A percentile compares a stretch with the other conserved stretches of the same genome.
phyloP scores from a whole-genome alignment of 1,140 invertebrate genomes.

The Drosophila cardini region DNA sequence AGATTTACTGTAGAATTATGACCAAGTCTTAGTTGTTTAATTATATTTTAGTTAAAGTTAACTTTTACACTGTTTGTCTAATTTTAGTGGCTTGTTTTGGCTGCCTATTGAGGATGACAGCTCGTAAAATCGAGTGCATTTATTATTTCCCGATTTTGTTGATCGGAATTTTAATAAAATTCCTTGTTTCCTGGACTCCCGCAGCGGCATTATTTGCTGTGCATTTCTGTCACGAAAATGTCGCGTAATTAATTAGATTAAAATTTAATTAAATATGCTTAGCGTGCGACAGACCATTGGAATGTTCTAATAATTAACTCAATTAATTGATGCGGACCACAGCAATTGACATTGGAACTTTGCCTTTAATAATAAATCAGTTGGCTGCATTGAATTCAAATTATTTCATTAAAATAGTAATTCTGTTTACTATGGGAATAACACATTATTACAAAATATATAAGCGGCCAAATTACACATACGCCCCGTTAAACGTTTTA shows the following conservation, averaged over 20 bases:
- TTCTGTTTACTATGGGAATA: not conserved
- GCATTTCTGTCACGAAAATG: conserved; percentile 16
- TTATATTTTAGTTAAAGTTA: not conserved
- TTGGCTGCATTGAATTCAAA: not conserved
- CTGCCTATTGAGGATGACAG: conserved; percentile 17
- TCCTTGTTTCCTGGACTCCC: not conserved
- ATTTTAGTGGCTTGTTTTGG: conserved; percentile 5
- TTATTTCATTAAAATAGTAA: too few relatives aligned
- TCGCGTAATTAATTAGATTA: conserved; percentile 47
- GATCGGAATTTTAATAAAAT: conserved; percentile 34
- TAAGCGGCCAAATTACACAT: conserved; percentile 44
- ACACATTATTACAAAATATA: not conserved
- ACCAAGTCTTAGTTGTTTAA: conserved; percentile 31
- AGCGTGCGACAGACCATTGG: not conserved
- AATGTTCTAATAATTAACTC: conserved; percentile 38
- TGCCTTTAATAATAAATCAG: not conserved
- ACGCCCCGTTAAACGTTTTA: conserved; percentile 58
- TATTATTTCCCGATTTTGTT: conserved; percentile 25
- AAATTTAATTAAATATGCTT: conserved; percentile 44
- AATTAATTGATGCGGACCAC: conserved; percentile 22
- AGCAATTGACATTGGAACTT: not conserved
- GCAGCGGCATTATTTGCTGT: not conserved
- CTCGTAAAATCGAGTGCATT: conserved; percentile 21
- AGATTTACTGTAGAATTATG: conserved; percentile 44
- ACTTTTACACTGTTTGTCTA: not conserved